Percentiles rank a stretch among this genome's conserved stretches.
phyloP scores from a whole-genome alignment of 2,888 invertebrate genomes.

The Luperina testacea region DNA sequence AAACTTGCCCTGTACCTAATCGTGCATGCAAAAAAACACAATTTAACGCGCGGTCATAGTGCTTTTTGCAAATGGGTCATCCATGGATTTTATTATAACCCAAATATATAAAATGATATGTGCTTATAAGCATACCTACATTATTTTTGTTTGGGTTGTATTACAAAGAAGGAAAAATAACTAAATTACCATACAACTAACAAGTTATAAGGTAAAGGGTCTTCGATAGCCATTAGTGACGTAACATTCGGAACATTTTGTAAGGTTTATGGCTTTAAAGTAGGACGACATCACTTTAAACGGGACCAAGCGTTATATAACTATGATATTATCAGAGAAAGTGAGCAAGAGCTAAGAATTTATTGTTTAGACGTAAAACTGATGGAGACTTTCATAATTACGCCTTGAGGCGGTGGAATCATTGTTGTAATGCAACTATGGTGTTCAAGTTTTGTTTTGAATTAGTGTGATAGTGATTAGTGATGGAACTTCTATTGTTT shows the following conservation, averaged over 20 bases:
- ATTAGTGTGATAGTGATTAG: background rate
- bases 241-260: slow-evolving; percentile 50
- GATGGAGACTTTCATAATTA: slow-evolving; percentile 60
- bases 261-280: slow-evolving; percentile 53
- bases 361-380: slow-evolving; percentile 59
- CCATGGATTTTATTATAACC: background rate
- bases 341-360: slow-evolving; percentile 51
- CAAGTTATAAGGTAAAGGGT: slow-evolving; percentile 17
- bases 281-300: slow-evolving; percentile 59
- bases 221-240: slow-evolving; percentile 34
- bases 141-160: too few relatives aligned
- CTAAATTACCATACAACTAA: slow-evolving; percentile 23
- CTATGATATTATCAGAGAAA: slow-evolving; percentile 62
- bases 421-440: slow-evolving; percentile 30
- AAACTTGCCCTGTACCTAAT: background rate
- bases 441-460: slow-evolving; percentile 10
- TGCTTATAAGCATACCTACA: background rate
- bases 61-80: background rate
- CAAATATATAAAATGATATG: background rate
- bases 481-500: background rate
- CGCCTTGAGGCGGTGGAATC: slow-evolving; percentile 40
- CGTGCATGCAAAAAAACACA: background rate
- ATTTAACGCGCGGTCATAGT: background rate
- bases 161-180: background rate
- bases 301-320: slow-evolving; percentile 60